Evolutionary conservation across 2,113 vertebrate genomes (phyloP), one percentile per base, ranked within the genome.

Genomic region (Carettochelys insculpta): DNA sequence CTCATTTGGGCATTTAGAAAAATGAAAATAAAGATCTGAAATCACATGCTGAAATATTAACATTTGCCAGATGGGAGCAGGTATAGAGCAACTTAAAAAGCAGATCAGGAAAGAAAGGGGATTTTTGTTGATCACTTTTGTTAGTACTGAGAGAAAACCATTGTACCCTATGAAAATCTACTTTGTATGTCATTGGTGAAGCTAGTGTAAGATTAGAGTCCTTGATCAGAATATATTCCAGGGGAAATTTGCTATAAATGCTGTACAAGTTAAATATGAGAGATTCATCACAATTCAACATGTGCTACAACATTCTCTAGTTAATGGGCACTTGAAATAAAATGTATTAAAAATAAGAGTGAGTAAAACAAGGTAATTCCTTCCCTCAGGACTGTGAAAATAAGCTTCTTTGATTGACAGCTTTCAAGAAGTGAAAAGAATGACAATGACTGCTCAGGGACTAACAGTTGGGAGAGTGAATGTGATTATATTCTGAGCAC

Each of bases 301-400:
- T 8, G 3, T 75, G 53, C 80, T 91, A 85, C 20, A 79, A 94
- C 82, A 80, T 31, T 61, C 86, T 78, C 88, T 89, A 58, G 52
- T 94, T 95, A 95, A 96, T 90, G 20, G n/a, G 73, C 83, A 90
- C 84, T 95, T 95, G 91, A 96, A 93, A 94, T 92, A 94, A 95
- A 96, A 77, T 84, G 65, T 90, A 87, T 91, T 82, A 90, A 87
- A 96, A 97, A 95, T 79, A 94, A 95, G 65, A 71, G 73, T 54
- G 53, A 91, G 34, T 87, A 86, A 96, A 96, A 82, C 20, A 90
- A 89, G 93, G 81, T 86, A 91, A 92, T 83, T 85, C 82, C 41
- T 94, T 90, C 84, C 75, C 88, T 96, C 90, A 83, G 80, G 80
- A 93, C 68, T 47, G 75, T 77, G 77, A 94, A 96, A 95, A 93